phyloP scores from a whole-genome alignment of 2,888 invertebrate genomes.

The Tetragnatha montana region DNA sequence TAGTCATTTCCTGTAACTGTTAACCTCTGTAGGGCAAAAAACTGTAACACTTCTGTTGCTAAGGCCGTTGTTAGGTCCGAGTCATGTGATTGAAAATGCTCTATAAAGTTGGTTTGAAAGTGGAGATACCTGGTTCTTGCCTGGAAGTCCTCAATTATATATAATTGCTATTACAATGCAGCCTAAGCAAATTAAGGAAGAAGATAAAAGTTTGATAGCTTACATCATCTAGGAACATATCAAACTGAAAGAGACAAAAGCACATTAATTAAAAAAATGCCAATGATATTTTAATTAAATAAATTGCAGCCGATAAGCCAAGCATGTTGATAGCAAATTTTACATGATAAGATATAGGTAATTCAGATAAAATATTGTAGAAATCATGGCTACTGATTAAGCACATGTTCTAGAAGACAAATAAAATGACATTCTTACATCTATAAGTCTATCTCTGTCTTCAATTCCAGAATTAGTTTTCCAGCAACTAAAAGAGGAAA shows the following conservation, averaged over 20 bases:
- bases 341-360: neutral
- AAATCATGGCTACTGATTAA: neutral
- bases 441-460: slow-evolving; percentile 61
- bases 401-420: neutral
- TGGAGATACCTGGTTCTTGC: no score
- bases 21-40: no score
- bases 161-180: no score
- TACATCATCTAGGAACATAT: slow-evolving; percentile 68
- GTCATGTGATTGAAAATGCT: no score
- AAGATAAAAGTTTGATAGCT: slow-evolving; percentile 4
- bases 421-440: slow-evolving; percentile 38
- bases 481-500: slow-evolving; percentile 58
- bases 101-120: no score
- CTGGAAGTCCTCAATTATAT: no score
- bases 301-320: neutral
- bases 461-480: slow-evolving; percentile 46
- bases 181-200: neutral
- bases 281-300: neutral
- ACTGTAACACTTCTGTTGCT: no score
- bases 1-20: no score
- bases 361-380: neutral
- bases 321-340: no score
- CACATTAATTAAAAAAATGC: neutral
- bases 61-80: no score
- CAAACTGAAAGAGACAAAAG: slow-evolving; percentile 54